Evolutionary conservation across 2,797 vertebrate genomes (phyloP), one percentile per base, ranked within the genome.

Genomic region (Scolopax rusticola): DNA sequence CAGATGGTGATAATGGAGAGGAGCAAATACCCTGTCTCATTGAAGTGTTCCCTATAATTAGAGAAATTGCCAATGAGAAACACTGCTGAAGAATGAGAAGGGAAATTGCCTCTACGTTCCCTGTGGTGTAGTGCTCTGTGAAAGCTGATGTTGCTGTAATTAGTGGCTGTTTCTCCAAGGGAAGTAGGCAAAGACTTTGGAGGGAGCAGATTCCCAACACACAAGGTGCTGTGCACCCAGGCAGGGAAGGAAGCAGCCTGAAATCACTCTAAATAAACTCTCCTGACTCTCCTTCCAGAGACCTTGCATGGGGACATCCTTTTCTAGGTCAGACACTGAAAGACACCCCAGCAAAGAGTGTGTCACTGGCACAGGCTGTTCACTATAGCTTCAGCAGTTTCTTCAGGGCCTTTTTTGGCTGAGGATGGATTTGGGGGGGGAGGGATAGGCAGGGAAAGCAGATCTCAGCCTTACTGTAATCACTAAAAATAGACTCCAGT

Each of bases 401-500:
- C 76, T 79, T 54, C 30, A 54, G 43, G 27, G 23, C 57, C 50
- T 73, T 93, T 81, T 73, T 82, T 82, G 69, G 54, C 77, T 60
- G 57, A 75, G 50, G 73, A 59, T 78, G 47, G 64, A 43, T 12
- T 71, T 24, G 21, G 24, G 12, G 21, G 21, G 3, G 12, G 41
- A 15, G 9, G 32, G 19, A 8, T 18, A 28, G 6, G 18, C 17
- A 27, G 17, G 8, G 21, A 28, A 5, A 51, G 15, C 18, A 56
- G 41, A 80, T 78, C 84, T 84, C 83, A 84, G 70, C 30, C 61
- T 82, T 63, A 90, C 56, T 78, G 32, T 73, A 90, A 61, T 86
- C 30, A 41, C 93, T 92, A 93, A 90, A 95, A 95, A 95, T 94
- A 96, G 84, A 69, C 27, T 40, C 51, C 36, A 51, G 40, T 53